These are phyloP conservation scores for Meleagris gallopavo DNA, from an alignment of 2,113 vertebrate genomes.

Conservation along the genomic window DNA sequence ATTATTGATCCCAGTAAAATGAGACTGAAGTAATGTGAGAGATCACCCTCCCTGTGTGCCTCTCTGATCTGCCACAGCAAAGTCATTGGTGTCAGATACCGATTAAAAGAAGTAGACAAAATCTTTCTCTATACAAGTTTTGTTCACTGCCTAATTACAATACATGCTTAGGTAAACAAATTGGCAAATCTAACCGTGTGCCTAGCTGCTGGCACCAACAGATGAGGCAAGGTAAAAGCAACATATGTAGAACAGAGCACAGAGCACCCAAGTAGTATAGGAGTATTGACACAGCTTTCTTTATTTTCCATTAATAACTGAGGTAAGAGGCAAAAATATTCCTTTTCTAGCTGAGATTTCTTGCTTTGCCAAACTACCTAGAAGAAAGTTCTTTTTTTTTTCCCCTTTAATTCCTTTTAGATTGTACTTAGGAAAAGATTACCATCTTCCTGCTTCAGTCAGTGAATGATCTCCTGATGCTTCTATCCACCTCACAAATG, in stretches of 20 bases:
- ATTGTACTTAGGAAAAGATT: background rate
- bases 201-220: background rate
- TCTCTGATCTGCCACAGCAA: background rate
- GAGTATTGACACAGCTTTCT: accelerated
- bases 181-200: background rate
- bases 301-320: background rate
- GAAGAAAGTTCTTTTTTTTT: background rate
- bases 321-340: background rate
- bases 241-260: background rate
- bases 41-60: accelerated
- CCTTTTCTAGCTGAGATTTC: background rate
- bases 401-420: background rate
- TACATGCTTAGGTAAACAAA: accelerated
- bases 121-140: background rate
- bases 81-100: background rate
- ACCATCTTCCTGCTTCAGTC: background rate
- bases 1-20: background rate
- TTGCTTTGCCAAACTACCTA: background rate
- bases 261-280: background rate
- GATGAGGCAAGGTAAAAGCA: background rate
- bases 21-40: background rate
- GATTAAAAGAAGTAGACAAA: background rate
- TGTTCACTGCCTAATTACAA: background rate
- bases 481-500: background rate
- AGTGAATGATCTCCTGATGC: background rate